Evolutionary conservation across 2,888 invertebrate species (phyloP).

Genomic region (Zhuqinia jingwanae): DNA sequence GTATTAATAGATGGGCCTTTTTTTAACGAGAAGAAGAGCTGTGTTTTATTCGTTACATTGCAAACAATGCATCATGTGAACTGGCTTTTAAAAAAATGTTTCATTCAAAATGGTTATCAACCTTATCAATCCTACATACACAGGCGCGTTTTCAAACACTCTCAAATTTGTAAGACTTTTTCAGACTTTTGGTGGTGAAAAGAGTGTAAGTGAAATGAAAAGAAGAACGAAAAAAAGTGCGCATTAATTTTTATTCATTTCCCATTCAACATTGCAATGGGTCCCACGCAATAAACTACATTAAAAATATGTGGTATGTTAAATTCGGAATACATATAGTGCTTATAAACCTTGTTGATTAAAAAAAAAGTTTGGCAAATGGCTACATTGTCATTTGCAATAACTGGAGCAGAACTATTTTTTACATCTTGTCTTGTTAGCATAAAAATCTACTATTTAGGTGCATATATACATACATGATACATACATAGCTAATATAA

Average conservation of each 20-base stretch:
- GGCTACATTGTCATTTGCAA: conserved; percentile 28
- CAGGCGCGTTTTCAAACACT: background rate
- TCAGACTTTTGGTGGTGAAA: background rate
- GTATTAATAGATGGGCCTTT: too few species aligned
- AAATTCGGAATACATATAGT: too few species aligned
- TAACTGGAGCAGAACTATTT: conserved; percentile 53
- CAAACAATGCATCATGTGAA: conserved; percentile 8
- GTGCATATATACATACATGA: background rate
- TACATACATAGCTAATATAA: background rate
- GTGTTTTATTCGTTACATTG: background rate
- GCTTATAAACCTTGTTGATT: too few species aligned
- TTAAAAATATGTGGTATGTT: too few species aligned
- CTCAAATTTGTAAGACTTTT: background rate
- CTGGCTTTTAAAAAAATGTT: background rate
- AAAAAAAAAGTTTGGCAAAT: too few species aligned
- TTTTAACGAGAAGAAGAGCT: too few species aligned
- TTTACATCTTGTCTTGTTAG: background rate
- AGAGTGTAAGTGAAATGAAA: conserved; percentile 41
- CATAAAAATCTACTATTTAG: background rate
- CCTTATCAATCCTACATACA: background rate
- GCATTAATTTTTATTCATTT: background rate
- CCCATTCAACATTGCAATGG: background rate
- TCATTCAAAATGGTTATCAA: background rate
- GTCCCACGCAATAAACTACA: too few species aligned
- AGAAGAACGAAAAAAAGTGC: too few species aligned